Conservation (phyloP, 2,113 vertebrate species). For the Peromyscus leucopus region DNA sequence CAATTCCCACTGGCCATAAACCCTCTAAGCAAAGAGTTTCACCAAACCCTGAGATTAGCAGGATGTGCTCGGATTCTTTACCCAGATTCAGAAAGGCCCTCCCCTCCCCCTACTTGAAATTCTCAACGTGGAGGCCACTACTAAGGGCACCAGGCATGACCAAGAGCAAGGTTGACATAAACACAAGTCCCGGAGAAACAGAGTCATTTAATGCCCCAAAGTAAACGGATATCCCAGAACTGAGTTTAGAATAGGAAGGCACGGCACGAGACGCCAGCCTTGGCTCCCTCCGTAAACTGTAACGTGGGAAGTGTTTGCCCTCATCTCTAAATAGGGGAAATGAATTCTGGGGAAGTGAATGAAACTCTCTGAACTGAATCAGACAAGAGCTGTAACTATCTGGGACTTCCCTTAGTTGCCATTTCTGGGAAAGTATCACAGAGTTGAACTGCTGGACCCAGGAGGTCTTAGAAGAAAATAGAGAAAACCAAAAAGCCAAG, state of each 20-base stretch:
- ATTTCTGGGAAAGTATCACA: background rate
- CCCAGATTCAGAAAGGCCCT: constrained; percentile 64
- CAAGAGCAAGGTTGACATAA: background rate
- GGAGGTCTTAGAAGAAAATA: background rate
- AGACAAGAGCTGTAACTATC: background rate
- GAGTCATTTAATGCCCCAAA: constrained; percentile 32
- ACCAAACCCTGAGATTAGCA: constrained; percentile 80
- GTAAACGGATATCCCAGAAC: constrained; percentile 12
- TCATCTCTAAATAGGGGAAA: constrained; percentile 5
- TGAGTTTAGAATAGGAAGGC: constrained; percentile 11
- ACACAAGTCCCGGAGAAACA: constrained; percentile 45
- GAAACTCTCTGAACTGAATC: background rate
- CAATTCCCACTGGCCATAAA: constrained; percentile 86
- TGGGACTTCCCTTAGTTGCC: background rate
- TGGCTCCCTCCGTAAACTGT: background rate
- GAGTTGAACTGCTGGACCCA: background rate
- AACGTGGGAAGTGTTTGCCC: constrained; percentile 26
- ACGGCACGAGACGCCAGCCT: background rate
- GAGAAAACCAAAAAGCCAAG: background rate
- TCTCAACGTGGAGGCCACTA: background rate
- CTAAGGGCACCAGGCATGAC: background rate
- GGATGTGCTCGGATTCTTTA: constrained; percentile 70
- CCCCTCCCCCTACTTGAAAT: constrained; percentile 48
- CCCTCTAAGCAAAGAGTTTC: constrained; percentile 84
- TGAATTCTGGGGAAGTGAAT: constrained; percentile 29